Evolutionary conservation across 2,888 invertebrate genomes (phyloP).

Genomic region (Eupithecia subfuscata): DNA sequence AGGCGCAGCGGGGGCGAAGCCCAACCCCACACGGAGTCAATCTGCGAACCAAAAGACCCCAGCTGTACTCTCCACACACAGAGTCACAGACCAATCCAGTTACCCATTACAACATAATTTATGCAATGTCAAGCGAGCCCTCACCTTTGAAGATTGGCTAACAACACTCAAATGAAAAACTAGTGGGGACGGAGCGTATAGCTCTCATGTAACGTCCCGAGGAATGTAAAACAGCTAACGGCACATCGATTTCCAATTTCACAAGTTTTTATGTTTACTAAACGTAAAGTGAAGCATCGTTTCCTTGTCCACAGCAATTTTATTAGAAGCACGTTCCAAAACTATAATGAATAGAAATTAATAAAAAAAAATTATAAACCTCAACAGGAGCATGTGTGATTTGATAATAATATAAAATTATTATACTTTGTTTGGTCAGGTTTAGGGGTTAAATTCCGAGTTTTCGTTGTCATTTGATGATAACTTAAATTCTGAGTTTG

Average conservation of each 20-base stretch:
- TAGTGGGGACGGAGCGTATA: constrained; percentile 63
- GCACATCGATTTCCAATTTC: constrained; percentile 72
- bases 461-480: too few relatives aligned
- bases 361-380: too few relatives aligned
- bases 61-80: constrained; percentile 51
- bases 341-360: background rate
- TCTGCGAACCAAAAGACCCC: constrained; percentile 85
- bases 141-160: constrained; percentile 78
- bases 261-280: constrained; percentile 77
- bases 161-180: constrained; percentile 61
- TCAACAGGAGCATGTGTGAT: too few relatives aligned
- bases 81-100: constrained; percentile 56
- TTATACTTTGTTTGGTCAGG: too few relatives aligned
- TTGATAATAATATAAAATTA: too few relatives aligned
- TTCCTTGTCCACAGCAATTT: constrained; percentile 56
- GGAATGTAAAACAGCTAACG: constrained; percentile 62
- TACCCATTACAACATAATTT: constrained; percentile 66
- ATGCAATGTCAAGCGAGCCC: constrained; percentile 70
- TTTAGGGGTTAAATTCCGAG: too few relatives aligned
- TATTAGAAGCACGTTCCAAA: constrained; percentile 1
- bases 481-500: too few relatives aligned
- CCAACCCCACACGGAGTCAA: constrained; percentile 98
- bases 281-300: constrained; percentile 64
- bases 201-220: constrained; percentile 60
- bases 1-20: constrained; percentile 94